Conservation (phyloP, 2,113 vertebrate species). For the Solenodon paradoxus region DNA sequence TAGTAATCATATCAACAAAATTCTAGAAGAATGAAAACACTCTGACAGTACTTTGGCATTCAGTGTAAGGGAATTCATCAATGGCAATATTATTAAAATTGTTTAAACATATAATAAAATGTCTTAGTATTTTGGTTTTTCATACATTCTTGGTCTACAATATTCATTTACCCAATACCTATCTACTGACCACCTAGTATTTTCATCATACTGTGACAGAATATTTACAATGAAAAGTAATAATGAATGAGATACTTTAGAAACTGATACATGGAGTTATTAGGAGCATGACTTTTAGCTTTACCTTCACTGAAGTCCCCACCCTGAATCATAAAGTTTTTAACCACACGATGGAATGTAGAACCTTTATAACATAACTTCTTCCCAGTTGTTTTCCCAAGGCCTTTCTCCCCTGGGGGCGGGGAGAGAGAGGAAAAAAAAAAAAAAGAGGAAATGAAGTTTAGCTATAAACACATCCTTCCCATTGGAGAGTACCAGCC, state of each 20-base stretch:
- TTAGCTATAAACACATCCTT: slow-evolving; percentile 46
- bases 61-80: not conserved
- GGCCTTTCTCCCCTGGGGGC: slow-evolving; percentile 94
- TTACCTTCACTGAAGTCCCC: slow-evolving; percentile 99
- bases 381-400: slow-evolving; percentile 96
- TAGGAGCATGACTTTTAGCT: slow-evolving; percentile 43
- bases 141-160: not conserved
- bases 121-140: not conserved
- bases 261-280: slow-evolving; percentile 15
- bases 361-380: slow-evolving; percentile 98
- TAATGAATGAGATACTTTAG: not conserved
- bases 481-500: not conserved
- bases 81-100: not conserved
- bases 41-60: not conserved
- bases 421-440: no score
- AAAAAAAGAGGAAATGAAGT: slow-evolving; percentile 53
- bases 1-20: slow-evolving; percentile 16
- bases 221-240: slow-evolving; percentile 5
- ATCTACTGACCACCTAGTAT: not conserved
- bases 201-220: not conserved
- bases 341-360: slow-evolving; percentile 98
- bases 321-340: slow-evolving; percentile 99
- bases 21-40: slow-evolving; percentile 25
- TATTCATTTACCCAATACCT: slow-evolving; percentile 7
- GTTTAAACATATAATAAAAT: not conserved